These are phyloP conservation scores for Drosophila insularis DNA, from an alignment of 1,140 invertebrate genomes.

Conservation along the genomic window DNA sequence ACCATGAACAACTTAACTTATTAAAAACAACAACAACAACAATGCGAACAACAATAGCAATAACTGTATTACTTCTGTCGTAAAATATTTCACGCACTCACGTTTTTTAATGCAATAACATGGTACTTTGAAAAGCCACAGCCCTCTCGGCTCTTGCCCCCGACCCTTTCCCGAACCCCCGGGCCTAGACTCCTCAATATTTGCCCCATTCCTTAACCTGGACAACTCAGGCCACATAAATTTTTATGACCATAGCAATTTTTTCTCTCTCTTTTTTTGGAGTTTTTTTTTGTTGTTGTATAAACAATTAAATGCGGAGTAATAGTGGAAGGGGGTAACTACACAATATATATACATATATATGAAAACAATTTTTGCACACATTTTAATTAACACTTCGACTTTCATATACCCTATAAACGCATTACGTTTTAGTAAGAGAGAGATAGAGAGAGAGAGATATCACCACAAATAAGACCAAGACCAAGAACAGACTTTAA, in stretches of 20 bases:
- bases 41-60: slow-evolving; percentile 23
- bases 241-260: slow-evolving; percentile 49
- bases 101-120: slow-evolving; percentile 77
- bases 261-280: slow-evolving; percentile 22
- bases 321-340: background rate
- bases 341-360: no score
- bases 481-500: background rate
- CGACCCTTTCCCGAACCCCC: background rate
- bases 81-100: slow-evolving; percentile 70
- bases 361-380: background rate
- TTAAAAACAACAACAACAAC: slow-evolving; percentile 35
- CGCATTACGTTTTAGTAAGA: background rate
- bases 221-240: slow-evolving; percentile 26
- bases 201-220: slow-evolving; percentile 15
- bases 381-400: background rate
- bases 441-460: background rate
- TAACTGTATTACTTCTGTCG: slow-evolving; percentile 30
- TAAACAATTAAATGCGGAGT: slow-evolving; percentile 55
- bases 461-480: background rate
- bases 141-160: background rate
- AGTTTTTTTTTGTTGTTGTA: slow-evolving; percentile 26
- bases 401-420: background rate
- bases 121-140: slow-evolving; percentile 37
- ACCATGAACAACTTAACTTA: slow-evolving; percentile 32
- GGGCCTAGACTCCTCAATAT: no score